phyloP scores from a whole-genome alignment of 2,113 vertebrate species.

The Tetrao urogallus region DNA sequence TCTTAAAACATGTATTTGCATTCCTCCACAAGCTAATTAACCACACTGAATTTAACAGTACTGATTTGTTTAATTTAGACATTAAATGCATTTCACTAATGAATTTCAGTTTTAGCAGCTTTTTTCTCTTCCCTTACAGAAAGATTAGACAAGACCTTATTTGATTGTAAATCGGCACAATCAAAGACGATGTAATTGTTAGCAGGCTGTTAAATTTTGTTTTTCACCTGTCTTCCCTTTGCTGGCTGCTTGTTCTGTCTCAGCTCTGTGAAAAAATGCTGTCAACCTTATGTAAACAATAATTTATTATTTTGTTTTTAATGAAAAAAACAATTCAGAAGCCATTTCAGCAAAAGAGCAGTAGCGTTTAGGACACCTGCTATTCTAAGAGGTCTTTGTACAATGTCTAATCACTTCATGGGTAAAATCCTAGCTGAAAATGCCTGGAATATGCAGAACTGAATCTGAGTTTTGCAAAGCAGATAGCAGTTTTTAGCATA shows the following conservation, averaged over 20 bases:
- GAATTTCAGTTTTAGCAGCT: constrained; percentile 1
- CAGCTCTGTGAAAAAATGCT: neutral
- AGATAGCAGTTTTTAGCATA: neutral
- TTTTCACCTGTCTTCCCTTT: constrained; percentile 22
- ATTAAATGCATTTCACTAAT: neutral
- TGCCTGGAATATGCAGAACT: neutral
- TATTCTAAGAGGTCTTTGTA: neutral
- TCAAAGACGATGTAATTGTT: neutral
- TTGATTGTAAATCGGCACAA: neutral
- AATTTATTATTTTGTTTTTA: neutral
- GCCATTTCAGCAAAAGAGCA: neutral
- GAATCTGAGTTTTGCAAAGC: neutral
- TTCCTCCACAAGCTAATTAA: neutral
- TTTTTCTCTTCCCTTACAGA: neutral
- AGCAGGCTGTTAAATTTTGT: neutral
- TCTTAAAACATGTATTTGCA: neutral
- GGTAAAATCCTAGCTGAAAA: neutral
- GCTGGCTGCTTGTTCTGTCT: neutral
- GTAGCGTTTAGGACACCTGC: neutral
- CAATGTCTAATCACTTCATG: neutral
- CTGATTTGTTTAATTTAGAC: neutral
- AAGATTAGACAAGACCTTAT: neutral
- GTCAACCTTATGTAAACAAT: constrained; percentile 4
- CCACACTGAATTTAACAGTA: neutral
- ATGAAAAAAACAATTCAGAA: neutral